A percentile compares a stretch with the other conserved stretches of the same genome.
Conservation (phyloP, 2,797 vertebrate species). For the Adrianichthys oophorus region DNA sequence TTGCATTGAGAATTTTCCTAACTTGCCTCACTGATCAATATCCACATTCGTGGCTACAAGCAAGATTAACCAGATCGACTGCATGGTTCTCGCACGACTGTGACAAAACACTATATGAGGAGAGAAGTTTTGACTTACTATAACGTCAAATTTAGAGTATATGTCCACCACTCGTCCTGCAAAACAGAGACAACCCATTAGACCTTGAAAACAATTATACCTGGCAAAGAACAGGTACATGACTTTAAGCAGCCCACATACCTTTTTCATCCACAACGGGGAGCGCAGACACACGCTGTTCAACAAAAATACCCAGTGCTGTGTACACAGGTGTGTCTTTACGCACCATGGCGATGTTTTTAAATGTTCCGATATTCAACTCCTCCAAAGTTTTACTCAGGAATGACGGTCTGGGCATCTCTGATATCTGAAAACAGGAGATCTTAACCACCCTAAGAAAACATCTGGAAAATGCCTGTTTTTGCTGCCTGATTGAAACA, state of each 20-base stretch:
- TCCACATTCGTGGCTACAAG: too few relatives aligned
- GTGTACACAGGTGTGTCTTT: slow-evolving; percentile 92
- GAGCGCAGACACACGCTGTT: slow-evolving; percentile 93
- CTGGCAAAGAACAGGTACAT: slow-evolving; percentile 4
- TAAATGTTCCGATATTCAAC: slow-evolving; percentile 90
- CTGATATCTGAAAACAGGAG: slow-evolving; percentile 83
- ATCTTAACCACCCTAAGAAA: not conserved
- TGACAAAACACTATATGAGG: not conserved
- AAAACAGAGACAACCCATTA: slow-evolving; percentile 30
- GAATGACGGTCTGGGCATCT: slow-evolving; percentile 93
- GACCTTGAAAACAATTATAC: not conserved
- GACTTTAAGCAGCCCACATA: slow-evolving; percentile 54
- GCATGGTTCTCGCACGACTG: not conserved
- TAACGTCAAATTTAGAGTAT: slow-evolving; percentile 98
- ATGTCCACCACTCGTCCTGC: slow-evolving; percentile 95
- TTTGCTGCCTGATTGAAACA: not conserved
- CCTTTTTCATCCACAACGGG: slow-evolving; percentile 95
- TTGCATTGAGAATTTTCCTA: too few relatives aligned
- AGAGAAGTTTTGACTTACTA: slow-evolving; percentile 83
- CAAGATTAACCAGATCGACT: not conserved
- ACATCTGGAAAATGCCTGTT: not conserved
- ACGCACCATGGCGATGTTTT: slow-evolving; percentile 91
- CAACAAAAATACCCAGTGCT: slow-evolving; percentile 95
- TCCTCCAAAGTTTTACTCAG: slow-evolving; percentile 86
- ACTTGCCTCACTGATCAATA: too few relatives aligned